Conservation (phyloP, 2,888 invertebrate genomes). For the Euproctis similis region DNA sequence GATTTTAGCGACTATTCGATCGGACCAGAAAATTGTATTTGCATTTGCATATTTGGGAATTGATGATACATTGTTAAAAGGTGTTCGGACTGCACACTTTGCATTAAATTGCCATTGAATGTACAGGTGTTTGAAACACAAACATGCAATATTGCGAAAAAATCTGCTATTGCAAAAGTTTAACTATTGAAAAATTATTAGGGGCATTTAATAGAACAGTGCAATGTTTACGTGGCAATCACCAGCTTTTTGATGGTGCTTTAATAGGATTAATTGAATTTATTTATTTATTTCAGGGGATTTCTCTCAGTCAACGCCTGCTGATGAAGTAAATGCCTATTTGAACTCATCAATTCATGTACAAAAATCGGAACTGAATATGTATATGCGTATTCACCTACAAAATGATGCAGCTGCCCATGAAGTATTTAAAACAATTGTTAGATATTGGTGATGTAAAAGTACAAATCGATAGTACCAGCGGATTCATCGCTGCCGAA, state of each 20-base stretch:
- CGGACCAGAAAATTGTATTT: slow-evolving; percentile 10
- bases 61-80: not conserved
- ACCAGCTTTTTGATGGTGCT: slow-evolving; percentile 3
- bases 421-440: slow-evolving; percentile 10
- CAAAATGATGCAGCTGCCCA: slow-evolving; percentile 6
- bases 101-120: slow-evolving; percentile 4
- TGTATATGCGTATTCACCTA: slow-evolving; percentile 9
- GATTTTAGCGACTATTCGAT: slow-evolving; percentile 12
- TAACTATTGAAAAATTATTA: slow-evolving; percentile 6
- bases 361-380: slow-evolving; percentile 4
- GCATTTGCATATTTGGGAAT: slow-evolving; percentile 3
- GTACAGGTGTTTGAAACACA: slow-evolving; percentile 1
- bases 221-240: slow-evolving; percentile 3
- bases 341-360: slow-evolving; percentile 1
- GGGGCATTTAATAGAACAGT: slow-evolving; percentile 7
- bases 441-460: slow-evolving; percentile 8
- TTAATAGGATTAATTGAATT: slow-evolving; percentile 4
- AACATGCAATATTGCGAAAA: slow-evolving; percentile 3
- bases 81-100: not conserved
- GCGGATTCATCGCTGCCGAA: slow-evolving; percentile 4
- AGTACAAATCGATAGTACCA: slow-evolving; percentile 10
- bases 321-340: slow-evolving; percentile 1
- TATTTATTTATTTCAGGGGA: slow-evolving; percentile 3
- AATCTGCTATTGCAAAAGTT: slow-evolving; percentile 4
- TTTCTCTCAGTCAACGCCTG: slow-evolving; percentile 6